Conservation (phyloP, 2,888 invertebrate species). For the Polydesmus complanatus region DNA sequence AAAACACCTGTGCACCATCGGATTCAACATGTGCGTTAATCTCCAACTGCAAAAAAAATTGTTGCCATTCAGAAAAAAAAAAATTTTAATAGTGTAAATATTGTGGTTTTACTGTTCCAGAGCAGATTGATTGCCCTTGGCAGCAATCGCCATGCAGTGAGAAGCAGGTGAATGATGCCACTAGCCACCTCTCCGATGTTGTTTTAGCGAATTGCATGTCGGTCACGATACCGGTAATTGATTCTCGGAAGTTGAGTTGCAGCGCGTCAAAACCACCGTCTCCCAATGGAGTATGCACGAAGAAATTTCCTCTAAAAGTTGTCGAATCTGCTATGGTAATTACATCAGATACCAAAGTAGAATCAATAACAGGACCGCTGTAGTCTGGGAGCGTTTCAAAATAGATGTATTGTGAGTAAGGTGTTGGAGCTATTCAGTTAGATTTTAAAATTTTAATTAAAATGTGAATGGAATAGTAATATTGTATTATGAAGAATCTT, state of each 20-base stretch:
- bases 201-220: neutral
- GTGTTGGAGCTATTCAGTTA: neutral
- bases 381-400: neutral
- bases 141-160: neutral
- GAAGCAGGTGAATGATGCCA: neutral
- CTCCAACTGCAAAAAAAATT: neutral
- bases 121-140: neutral
- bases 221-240: neutral
- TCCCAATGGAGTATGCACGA: neutral
- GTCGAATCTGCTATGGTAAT: neutral
- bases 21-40: neutral
- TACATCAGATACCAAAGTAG: neutral
- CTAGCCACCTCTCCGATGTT: neutral
- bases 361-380: neutral
- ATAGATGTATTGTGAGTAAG: neutral
- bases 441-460: neutral
- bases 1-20: neutral
- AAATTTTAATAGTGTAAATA: too few relatives aligned
- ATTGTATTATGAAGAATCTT: neutral
- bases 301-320: neutral
- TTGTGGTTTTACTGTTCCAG: neutral
- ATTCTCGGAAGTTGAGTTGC: neutral
- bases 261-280: neutral
- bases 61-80: too few relatives aligned
- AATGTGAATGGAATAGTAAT: neutral